These are phyloP conservation scores for Apotomis capreana DNA, from an alignment of 2,888 invertebrate species.

Conservation along the genomic window DNA sequence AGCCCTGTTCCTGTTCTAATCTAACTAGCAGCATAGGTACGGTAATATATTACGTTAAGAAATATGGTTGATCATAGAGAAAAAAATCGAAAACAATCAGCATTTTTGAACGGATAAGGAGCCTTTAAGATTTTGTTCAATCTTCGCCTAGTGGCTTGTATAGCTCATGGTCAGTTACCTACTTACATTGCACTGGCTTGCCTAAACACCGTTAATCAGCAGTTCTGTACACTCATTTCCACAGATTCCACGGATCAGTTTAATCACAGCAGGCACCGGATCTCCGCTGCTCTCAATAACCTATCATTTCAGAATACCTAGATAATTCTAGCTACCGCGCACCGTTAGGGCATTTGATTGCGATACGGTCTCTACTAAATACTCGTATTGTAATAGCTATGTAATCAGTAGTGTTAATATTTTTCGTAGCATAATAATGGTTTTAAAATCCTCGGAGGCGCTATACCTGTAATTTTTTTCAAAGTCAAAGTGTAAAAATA, in stretches of 20 bases:
- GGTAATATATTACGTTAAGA: too few species aligned
- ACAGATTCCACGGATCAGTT: slow-evolving; percentile 8
- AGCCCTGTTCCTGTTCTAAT: too few species aligned
- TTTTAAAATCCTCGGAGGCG: too few species aligned
- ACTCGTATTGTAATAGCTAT: background rate
- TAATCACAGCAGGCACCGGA: slow-evolving; percentile 33
- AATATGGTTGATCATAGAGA: too few species aligned
- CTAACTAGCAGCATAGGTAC: too few species aligned
- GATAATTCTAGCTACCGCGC: slow-evolving; percentile 16
- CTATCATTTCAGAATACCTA: slow-evolving; percentile 22
- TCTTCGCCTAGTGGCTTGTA: background rate
- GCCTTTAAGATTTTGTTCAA: too few species aligned
- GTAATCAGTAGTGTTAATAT: background rate
- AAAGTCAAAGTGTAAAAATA: too few species aligned
- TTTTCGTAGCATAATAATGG: too few species aligned
- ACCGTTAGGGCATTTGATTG: background rate
- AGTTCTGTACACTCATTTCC: slow-evolving; percentile 10
- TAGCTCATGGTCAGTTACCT: slow-evolving; percentile 1
- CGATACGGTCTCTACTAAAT: slow-evolving; percentile 20
- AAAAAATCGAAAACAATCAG: too few species aligned
- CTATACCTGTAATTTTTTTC: too few species aligned
- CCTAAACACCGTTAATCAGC: slow-evolving; percentile 4
- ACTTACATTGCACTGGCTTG: background rate
- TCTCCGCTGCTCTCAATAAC: slow-evolving; percentile 22
- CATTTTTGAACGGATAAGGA: too few species aligned